Conservation (phyloP, 2,113 vertebrate species). For the Stegostoma tigrinum region DNA sequence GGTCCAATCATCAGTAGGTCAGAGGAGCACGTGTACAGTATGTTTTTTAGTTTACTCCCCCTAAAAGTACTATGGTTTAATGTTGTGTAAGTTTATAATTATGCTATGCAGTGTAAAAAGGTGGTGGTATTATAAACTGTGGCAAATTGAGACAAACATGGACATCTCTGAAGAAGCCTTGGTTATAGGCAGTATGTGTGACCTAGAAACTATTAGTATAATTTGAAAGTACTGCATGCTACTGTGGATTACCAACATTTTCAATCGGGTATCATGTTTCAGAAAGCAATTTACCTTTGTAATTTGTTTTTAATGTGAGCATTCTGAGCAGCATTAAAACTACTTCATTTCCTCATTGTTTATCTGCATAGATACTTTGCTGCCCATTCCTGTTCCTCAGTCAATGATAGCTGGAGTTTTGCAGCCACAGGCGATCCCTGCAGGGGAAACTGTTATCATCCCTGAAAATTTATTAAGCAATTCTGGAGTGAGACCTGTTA, state of each 20-base stretch:
- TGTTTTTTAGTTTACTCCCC: neutral
- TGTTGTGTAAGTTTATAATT: neutral
- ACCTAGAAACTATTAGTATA: neutral
- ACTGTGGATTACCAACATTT: neutral
- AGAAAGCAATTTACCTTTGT: neutral
- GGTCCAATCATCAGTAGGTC: neutral
- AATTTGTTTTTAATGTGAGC: neutral
- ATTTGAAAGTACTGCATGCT: neutral
- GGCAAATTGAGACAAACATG: neutral
- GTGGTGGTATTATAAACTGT: neutral
- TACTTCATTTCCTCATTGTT: constrained; percentile 40
- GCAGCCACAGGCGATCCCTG: constrained; percentile 83
- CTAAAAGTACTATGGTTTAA: neutral
- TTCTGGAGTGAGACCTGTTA: constrained; percentile 87
- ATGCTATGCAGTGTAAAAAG: neutral
- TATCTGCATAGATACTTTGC: constrained; percentile 63
- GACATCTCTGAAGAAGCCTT: neutral
- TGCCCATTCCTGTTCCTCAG: constrained; percentile 70
- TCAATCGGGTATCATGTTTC: neutral
- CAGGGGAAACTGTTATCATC: constrained; percentile 89
- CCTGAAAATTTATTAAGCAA: constrained; percentile 91
- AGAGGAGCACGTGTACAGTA: neutral
- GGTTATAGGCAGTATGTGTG: neutral
- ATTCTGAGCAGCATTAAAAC: neutral
- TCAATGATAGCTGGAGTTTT: constrained; percentile 72